phyloP scores from a whole-genome alignment of 1,140 invertebrate species.

The Pseudomyrmex gracilis region DNA sequence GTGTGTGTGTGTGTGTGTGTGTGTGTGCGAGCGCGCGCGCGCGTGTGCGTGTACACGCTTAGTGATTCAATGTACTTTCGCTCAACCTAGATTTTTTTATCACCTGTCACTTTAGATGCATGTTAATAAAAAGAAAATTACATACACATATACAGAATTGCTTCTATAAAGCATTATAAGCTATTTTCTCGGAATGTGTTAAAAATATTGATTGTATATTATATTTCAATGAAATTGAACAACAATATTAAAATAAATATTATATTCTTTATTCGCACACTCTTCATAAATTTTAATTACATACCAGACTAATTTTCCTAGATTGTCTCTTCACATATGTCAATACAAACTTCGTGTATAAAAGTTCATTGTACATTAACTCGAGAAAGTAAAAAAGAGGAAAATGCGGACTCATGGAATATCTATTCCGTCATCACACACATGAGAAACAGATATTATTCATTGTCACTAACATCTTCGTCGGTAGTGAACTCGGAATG shows the following conservation, averaged over 20 bases:
- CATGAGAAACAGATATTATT: constrained; percentile 78
- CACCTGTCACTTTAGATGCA: background rate
- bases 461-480: constrained; percentile 88
- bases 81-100: constrained; percentile 11
- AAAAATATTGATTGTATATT: background rate
- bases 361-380: constrained; percentile 74
- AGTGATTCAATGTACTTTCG: constrained; percentile 57
- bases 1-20: no score
- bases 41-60: background rate
- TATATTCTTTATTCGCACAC: constrained; percentile 79
- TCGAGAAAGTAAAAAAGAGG: constrained; percentile 73
- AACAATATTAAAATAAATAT: constrained; percentile 86
- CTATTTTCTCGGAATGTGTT: no score
- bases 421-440: constrained; percentile 55
- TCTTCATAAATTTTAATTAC: constrained; percentile 71
- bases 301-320: constrained; percentile 70
- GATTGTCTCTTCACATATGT: constrained; percentile 72
- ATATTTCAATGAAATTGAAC: constrained; percentile 81
- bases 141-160: no score
- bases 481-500: constrained; percentile 91
- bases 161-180: no score
- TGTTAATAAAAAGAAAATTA: no score
- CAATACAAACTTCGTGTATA: constrained; percentile 75
- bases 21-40: constrained; percentile 34
- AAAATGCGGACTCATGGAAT: constrained; percentile 64